Evolutionary conservation across 2,113 vertebrate species (phyloP).

Genomic region (Protobothrops mucrosquamatus): DNA sequence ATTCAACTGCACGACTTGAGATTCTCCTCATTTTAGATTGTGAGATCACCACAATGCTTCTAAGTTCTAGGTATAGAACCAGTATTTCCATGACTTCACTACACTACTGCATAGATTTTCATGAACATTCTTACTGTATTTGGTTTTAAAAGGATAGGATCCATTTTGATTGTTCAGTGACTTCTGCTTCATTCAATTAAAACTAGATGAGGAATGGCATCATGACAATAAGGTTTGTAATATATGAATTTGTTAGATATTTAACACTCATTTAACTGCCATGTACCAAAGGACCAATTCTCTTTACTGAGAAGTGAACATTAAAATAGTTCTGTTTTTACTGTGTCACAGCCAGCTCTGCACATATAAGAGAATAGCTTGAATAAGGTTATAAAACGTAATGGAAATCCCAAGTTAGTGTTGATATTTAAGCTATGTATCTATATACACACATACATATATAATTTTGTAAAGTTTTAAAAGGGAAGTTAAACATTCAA

Average conservation of each 20-base stretch:
- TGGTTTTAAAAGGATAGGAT: constrained; percentile 17
- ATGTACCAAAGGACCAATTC: not conserved
- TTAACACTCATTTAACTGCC: not conserved
- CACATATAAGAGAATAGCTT: not conserved
- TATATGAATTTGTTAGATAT: not conserved
- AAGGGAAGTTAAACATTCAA: not conserved
- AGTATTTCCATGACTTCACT: constrained; percentile 33
- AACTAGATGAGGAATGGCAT: not conserved
- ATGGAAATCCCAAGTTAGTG: not conserved
- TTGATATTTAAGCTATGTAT: not conserved
- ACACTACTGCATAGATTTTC: constrained; percentile 34
- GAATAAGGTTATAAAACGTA: not conserved
- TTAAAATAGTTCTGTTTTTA: not conserved
- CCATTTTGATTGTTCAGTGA: not conserved
- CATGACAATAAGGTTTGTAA: not conserved
- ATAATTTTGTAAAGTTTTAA: not conserved
- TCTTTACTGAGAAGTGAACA: not conserved
- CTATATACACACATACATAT: not conserved
- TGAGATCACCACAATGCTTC: not conserved
- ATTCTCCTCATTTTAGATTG: not conserved
- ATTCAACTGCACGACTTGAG: not conserved
- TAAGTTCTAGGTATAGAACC: constrained; percentile 8
- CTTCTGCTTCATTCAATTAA: not conserved
- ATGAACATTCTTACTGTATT: not conserved
- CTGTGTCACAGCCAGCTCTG: not conserved